A percentile compares a stretch with the other conserved stretches of the same genome.
Evolutionary conservation across 2,888 invertebrate genomes (phyloP).

Genomic region (Lochmaea crataegi): DNA sequence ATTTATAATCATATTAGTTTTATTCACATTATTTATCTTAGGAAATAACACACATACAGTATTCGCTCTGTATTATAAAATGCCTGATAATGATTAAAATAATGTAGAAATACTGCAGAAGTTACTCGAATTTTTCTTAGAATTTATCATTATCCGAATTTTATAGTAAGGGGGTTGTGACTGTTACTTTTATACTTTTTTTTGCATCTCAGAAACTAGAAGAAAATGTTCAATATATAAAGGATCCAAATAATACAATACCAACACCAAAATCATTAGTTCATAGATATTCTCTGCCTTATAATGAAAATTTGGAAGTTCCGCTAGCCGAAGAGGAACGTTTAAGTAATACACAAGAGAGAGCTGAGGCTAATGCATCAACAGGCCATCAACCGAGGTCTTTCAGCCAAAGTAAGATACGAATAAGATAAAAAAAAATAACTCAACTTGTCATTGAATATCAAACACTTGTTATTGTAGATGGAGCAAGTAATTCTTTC

Average conservation of each 20-base stretch:
- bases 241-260: constrained; percentile 26
- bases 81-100: too few relatives aligned
- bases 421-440: too few relatives aligned
- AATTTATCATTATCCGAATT: neutral
- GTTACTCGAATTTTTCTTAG: constrained; percentile 3
- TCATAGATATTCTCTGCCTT: constrained; percentile 33
- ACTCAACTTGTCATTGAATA: too few relatives aligned
- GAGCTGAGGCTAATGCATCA: too few relatives aligned
- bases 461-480: constrained; percentile 5
- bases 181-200: neutral
- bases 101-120: too few relatives aligned
- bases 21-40: neutral
- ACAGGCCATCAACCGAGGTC: too few relatives aligned
- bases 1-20: neutral
- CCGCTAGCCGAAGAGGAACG: constrained; percentile 33
- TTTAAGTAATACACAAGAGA: too few relatives aligned
- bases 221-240: neutral
- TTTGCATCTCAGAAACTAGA: neutral
- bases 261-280: constrained; percentile 36
- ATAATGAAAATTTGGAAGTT: constrained; percentile 34
- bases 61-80: too few relatives aligned
- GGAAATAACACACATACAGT: too few relatives aligned
- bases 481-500: constrained; percentile 30
- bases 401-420: too few relatives aligned
- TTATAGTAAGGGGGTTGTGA: too few relatives aligned